These are phyloP conservation scores for Microtus oregoni DNA, from an alignment of 2,113 vertebrate species.

Conservation along the genomic window DNA sequence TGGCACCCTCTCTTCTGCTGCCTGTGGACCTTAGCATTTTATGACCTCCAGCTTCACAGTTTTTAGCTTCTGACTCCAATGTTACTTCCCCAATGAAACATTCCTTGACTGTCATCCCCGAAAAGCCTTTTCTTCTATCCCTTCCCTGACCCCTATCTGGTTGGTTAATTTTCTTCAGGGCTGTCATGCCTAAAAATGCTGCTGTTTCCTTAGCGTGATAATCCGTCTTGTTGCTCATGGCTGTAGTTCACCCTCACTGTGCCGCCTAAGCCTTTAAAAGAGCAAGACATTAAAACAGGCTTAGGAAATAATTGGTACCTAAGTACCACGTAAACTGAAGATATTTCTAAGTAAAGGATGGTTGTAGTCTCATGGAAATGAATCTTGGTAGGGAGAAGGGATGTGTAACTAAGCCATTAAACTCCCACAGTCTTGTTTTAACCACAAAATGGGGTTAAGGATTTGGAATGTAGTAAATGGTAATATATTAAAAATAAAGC, in stretches of 20 bases:
- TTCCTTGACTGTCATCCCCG: not conserved
- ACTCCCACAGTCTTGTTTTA: not conserved
- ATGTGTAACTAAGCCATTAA: not conserved
- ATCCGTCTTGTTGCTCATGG: not conserved
- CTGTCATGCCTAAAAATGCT: not conserved
- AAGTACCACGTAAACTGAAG: not conserved
- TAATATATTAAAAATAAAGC: not conserved
- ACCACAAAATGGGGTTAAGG: not conserved
- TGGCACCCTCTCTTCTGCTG: not conserved
- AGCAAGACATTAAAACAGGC: not conserved
- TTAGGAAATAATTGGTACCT: constrained; percentile 24
- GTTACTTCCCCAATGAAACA: not conserved
- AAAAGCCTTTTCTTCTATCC: not conserved
- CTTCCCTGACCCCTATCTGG: not conserved
- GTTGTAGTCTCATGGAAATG: not conserved
- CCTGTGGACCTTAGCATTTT: fast-evolving
- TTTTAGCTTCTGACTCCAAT: not conserved
- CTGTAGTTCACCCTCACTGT: not conserved
- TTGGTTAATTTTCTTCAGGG: not conserved
- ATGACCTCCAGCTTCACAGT: fast-evolving
- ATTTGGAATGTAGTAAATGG: not conserved
- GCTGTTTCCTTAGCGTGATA: not conserved
- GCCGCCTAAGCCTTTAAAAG: not conserved
- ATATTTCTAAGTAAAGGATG: constrained; percentile 8
- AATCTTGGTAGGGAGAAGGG: not conserved